Base-by-base conservation (phyloP, 2,888 invertebrate species). In the Tipula helvola region DNA sequence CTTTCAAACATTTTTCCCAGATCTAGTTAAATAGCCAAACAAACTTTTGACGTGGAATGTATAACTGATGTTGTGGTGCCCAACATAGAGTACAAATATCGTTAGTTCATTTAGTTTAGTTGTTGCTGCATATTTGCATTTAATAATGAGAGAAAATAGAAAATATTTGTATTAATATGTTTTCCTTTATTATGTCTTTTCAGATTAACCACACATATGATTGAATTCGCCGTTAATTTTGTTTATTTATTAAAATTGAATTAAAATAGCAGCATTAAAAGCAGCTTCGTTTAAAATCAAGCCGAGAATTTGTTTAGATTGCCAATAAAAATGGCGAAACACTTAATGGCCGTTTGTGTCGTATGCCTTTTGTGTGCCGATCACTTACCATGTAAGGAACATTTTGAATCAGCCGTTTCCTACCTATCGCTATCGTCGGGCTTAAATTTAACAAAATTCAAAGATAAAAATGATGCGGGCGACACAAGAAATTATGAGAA, bases 351-450 rank as follows among this genome's bases (percentile, higher is more conserved):
- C 13, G 96, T 96, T n/a, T 96, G 96, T 90, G 95, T 96, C 91
- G 95, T 96, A 89, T 96, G 96, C 90, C 93, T 96, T 86, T 92
- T 96, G 0, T 96, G 96, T 89, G 96, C 96, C 1, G 94, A 96
- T 12, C 96, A 96, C 89, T 92, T 93, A 52, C 95, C 95, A 0
- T 96, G 96, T 90, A 95, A 94, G 85, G 95, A 96, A 1, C 96
- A 96, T 89, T 92, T 94, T 86, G 93, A 93, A 71, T 71, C 71
- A 2, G 28, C 71, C 12, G 28, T 10, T 2, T 10, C 71, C 28
- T 71, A 71, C 86, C 87, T 85, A 18, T 71, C 71, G 71, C 71
- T 71, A 28, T 71, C 71, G 3, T 71, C 71, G 12, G 71, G 28
- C 71, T 28, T 71, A 71, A 28, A 18, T 28, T 28, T 71, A 28